Evolutionary conservation across 2,797 vertebrate genomes (phyloP), one percentile per base, ranked within the genome.

Genomic region (Chaenodraco wilsoni): DNA sequence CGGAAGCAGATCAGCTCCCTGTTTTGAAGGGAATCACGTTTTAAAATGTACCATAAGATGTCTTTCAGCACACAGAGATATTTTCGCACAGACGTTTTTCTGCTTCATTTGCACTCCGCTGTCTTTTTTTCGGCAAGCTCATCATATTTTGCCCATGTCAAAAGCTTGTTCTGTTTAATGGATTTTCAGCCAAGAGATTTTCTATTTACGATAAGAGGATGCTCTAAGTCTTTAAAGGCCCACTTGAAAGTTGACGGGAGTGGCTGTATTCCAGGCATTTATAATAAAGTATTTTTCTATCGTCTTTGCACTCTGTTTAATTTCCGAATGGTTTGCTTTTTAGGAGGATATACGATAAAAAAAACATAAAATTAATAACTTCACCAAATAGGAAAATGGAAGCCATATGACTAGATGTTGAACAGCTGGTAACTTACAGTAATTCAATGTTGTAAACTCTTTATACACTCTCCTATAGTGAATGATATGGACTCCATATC

Each of bases 121-220:
- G 76, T 48, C 52, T 78, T 84, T 79, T 80, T 78, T 83, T 83
- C 82, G 87, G 82, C 69, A 65, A 84, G 84, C 90, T 92, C 90
- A 91, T 92, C 90, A 85, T 59, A 88, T 90, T 88, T 85, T 72
- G 62, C 57, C 67, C 50, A 37, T 73, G 83, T 90, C 87, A 90
- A 84, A 87, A 76, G 78, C 83, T 82, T 67, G 57, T 83, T 76
- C 50, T 82, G 86, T 72, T 82, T 90, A 86, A 92, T 88, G 84
- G 87, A 89, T 91, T 92, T 89, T 82, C 79, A 61, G 61, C 69
- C 75, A 80, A 87, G 79, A 89, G 82, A 88, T 83, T 87, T 83
- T 88, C 81, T 87, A 84, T 89, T 90, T 85, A 84, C 65, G 82
- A 90, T 85, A 87, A 86, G 80, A 81, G 79, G 69, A 82, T 71